Evolutionary conservation across 2,888 invertebrate genomes (phyloP), one percentile per base, ranked within the genome.

Genomic region (Brachylomia viminalis): DNA sequence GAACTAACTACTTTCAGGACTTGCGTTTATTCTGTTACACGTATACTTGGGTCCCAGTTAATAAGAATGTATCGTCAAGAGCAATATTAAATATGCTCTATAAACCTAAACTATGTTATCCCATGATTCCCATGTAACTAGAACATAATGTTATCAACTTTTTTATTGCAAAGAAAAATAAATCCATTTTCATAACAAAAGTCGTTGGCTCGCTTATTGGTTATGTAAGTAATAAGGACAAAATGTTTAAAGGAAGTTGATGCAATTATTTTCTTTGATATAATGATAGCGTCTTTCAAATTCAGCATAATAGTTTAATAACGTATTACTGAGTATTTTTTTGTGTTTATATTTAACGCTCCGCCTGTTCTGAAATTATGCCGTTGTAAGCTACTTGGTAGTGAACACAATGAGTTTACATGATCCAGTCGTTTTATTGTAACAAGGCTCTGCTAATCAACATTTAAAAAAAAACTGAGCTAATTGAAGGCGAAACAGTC

Each of bases 391-490:
- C 45, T 77, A 54, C 38, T 47, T 76, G 52, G 58, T 38, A 69
- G 20, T 54, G 59, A 76, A 65, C 13, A 73, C 49, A 71, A 52
- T 59, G 38, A 54, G 30, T 61, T 68, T 68, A 77, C 42, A 23
- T 70, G 72, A 74, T 68, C 13, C 13, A 74, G 54, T 66, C 42
- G 52, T 8, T 49, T 30, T 64, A 64, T 76, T 83, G 66, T 72
- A 67, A 23, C n/a, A 23, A 66, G 58, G 58, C 65, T 81, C 30
- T 15, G 30, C 67, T 75, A 81, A 85, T 81, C 77, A 84, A 87
- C 83, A 20, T 17, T 30, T n/a, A n/a, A 30, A 23, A 78, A 82
- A 84, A 71, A 64, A 84, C 79, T 75, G 72, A 68, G 30, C 64
- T 80, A 72, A 72, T 72, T 77, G 62, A 82, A 72, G 52, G 67